Conservation (phyloP, 1,140 invertebrate species). For the Drosophila biarmipes region DNA sequence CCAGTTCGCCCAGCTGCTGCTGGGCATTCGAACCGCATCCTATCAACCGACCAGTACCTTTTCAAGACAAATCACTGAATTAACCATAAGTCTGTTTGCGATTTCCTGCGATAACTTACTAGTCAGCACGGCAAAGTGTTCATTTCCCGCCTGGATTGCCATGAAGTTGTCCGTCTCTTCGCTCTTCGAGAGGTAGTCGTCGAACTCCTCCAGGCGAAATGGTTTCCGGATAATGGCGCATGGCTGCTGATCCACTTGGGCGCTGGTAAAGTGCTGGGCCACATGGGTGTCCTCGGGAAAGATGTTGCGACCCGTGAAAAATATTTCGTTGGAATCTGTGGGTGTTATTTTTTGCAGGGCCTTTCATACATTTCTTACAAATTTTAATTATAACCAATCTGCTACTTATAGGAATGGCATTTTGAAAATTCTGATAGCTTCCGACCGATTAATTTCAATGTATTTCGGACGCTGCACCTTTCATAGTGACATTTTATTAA, state of each 20-base stretch:
- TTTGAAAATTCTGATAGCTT: too few species aligned
- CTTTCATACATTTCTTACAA: too few species aligned
- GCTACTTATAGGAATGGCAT: too few species aligned
- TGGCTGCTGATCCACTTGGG: slow-evolving; percentile 58
- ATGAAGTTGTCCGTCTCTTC: slow-evolving; percentile 78
- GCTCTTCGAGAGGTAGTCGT: slow-evolving; percentile 73
- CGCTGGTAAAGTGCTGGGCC: slow-evolving; percentile 68
- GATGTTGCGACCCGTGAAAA: slow-evolving; percentile 80
- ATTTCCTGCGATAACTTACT: slow-evolving; percentile 48
- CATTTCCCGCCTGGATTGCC: slow-evolving; percentile 71
- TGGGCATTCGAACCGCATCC: slow-evolving; percentile 74
- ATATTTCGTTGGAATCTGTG: slow-evolving; percentile 81
- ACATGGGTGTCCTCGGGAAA: slow-evolving; percentile 71
- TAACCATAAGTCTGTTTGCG: fast-evolving
- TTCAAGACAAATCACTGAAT: background rate
- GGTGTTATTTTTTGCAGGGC: background rate
- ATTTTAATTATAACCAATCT: too few species aligned
- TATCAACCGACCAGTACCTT: slow-evolving; percentile 71
- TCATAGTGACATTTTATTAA: too few species aligned
- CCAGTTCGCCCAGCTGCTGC: slow-evolving; percentile 67
- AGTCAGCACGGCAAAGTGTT: slow-evolving; percentile 81
- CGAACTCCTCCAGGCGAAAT: slow-evolving; percentile 78
- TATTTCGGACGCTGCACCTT: too few species aligned
- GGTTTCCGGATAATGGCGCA: slow-evolving; percentile 77
- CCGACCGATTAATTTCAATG: too few species aligned